Base-by-base conservation (phyloP, 2,113 vertebrate genomes). In the Hyaena hyaena region DNA sequence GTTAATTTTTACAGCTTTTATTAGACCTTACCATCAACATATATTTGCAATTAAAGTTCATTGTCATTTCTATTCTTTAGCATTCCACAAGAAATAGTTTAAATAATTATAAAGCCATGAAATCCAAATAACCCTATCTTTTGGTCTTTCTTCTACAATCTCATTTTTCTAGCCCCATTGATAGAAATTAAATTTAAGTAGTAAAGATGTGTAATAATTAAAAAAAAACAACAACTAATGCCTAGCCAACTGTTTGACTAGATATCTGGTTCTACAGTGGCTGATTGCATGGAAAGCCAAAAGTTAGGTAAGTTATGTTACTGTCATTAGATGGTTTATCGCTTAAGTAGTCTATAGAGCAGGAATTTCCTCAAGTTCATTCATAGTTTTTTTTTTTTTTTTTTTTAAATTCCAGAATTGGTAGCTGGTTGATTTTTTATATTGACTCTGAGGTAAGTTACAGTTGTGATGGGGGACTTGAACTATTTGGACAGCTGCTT, bases 401-500 rank as follows among this genome's bases (percentile, higher is more conserved):
- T 92, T 93, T 48, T 48, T 48, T 48, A 97, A 96, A 97, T 95
- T 95, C 68, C 83, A 96, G 23, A 96, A 97, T 77, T 95, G n/a
- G 39, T 97, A 93, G 53, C 83, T 87, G 53, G 71, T 98, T 92
- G 71, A 82, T 76, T 92, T 97, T 96, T 96, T 92, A 87, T 88
- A 91, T 88, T 93, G 93, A 91, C 90, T 97, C 68, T 93, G 93
- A 97, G 84, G 90, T 95, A 97, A 86, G 45, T 88, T 93, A 95
- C 77, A 98, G 82, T 96, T 92, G 90, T 96, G 87, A 93, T 96
- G 93, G 95, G 69, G 90, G 90, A 96, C 83, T 96, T 85, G 61
- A 98, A 95, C 66, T 96, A 96, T 97, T 97, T 96, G 96, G 95
- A 97, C 97, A 98, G 97, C 97, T 95, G 94, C 79, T 76, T 93